Conservation (phyloP, 2,888 invertebrate species). For the Oscheius sp. region DNA sequence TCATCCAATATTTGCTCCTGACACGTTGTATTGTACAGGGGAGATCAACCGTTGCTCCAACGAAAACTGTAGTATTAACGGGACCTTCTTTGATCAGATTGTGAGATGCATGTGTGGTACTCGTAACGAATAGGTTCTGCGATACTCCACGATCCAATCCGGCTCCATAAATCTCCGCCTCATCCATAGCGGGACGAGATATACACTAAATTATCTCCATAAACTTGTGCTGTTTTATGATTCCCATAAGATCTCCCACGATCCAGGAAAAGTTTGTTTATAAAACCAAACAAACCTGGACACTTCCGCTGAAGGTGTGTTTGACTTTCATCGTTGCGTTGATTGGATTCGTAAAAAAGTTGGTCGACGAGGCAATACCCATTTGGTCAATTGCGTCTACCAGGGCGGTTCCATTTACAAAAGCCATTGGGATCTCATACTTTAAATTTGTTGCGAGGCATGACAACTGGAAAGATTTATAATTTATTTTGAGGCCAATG, state of each 20-base stretch:
- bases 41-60: slow-evolving; percentile 44
- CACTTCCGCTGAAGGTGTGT: slow-evolving; percentile 56
- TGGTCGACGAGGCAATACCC: slow-evolving; percentile 60
- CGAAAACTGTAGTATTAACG: slow-evolving; percentile 42
- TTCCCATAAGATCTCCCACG: background rate
- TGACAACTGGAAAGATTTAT: slow-evolving; percentile 45
- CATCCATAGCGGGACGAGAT: slow-evolving; percentile 68
- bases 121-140: slow-evolving; percentile 44
- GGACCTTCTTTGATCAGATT: slow-evolving; percentile 50
- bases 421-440: slow-evolving; percentile 68
- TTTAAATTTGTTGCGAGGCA: slow-evolving; percentile 59
- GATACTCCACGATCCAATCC: slow-evolving; percentile 63
- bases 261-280: no score
- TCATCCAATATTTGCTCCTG: slow-evolving; percentile 46
- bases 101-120: slow-evolving; percentile 15
- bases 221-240: no score
- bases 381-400: slow-evolving; percentile 59
- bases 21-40: slow-evolving; percentile 43
- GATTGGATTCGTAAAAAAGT: slow-evolving; percentile 66
- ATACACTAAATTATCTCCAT: slow-evolving; percentile 55
- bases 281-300: slow-evolving; percentile 62
- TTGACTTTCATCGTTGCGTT: slow-evolving; percentile 57
- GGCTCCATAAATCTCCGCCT: slow-evolving; percentile 66
- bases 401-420: slow-evolving; percentile 61
- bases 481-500: slow-evolving; percentile 37